These are phyloP conservation scores for Aphaenogaster ashmeadi DNA, from an alignment of 1,140 invertebrate species.

Conservation along the genomic window DNA sequence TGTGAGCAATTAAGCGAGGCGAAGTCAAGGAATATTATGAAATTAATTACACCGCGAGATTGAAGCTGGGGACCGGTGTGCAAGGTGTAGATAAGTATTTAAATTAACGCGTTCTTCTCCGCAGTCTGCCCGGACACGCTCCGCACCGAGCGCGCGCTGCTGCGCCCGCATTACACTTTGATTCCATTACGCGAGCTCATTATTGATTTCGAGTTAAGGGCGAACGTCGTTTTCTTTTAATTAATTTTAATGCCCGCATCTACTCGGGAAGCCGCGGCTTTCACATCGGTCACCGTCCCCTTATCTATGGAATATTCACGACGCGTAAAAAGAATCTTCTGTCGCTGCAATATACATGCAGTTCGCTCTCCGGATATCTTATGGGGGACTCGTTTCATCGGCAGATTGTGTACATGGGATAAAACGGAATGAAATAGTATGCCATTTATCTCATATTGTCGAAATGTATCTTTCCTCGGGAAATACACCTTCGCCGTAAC, in stretches of 20 bases:
- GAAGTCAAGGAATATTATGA: constrained; percentile 73
- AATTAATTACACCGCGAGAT: constrained; percentile 73
- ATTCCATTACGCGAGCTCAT: constrained; percentile 56
- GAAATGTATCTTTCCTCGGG: constrained; percentile 18
- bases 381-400: constrained; percentile 37
- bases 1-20: constrained; percentile 73
- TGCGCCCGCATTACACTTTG: constrained; percentile 34
- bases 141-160: neutral
- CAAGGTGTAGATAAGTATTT: constrained; percentile 73
- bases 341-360: neutral
- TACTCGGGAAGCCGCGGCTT: neutral
- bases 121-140: neutral
- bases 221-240: constrained; percentile 31
- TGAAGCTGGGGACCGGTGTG: constrained; percentile 44
- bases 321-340: constrained; percentile 19
- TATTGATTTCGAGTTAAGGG: constrained; percentile 51
- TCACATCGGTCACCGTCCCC: neutral
- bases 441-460: constrained; percentile 20
- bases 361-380: constrained; percentile 21
- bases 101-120: constrained; percentile 67
- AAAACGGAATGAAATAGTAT: constrained; percentile 53
- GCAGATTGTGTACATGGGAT: constrained; percentile 25
- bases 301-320: constrained; percentile 36
- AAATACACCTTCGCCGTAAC: neutral
- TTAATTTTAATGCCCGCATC: constrained; percentile 45